Conservation (phyloP, 2,113 vertebrate species). For the Sylvietta virens region DNA sequence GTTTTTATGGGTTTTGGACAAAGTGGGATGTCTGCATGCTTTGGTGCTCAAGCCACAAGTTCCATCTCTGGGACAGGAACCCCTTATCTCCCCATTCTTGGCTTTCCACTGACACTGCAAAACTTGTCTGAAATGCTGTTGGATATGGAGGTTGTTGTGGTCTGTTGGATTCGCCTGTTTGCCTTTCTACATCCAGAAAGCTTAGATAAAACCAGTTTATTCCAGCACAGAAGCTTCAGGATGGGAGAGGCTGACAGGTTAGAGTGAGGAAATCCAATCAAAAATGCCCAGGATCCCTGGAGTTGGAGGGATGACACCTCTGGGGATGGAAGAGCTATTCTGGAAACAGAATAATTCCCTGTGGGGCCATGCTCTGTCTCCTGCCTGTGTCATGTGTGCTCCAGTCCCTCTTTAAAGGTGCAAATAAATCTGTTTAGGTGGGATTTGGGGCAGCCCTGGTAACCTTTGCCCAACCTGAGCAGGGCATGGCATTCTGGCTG, state of each 20-base stretch:
- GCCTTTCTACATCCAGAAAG: neutral
- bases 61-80: neutral
- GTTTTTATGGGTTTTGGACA: neutral
- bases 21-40: neutral
- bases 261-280: neutral
- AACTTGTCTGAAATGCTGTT: neutral
- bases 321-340: neutral
- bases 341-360: neutral
- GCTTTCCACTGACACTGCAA: neutral
- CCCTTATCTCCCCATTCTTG: neutral
- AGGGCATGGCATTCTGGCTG: neutral
- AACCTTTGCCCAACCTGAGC: neutral
- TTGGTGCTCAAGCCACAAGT: neutral
- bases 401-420: neutral
- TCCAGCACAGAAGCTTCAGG: neutral
- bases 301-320: neutral
- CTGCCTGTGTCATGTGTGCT: accelerated
- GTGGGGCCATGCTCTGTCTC: neutral
- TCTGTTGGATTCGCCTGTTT: neutral
- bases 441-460: neutral
- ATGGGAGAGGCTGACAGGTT: neutral
- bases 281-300: neutral
- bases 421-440: neutral
- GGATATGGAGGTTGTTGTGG: neutral
- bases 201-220: neutral